Conservation (phyloP, 2,113 vertebrate genomes). For the Callionymus lyra region DNA sequence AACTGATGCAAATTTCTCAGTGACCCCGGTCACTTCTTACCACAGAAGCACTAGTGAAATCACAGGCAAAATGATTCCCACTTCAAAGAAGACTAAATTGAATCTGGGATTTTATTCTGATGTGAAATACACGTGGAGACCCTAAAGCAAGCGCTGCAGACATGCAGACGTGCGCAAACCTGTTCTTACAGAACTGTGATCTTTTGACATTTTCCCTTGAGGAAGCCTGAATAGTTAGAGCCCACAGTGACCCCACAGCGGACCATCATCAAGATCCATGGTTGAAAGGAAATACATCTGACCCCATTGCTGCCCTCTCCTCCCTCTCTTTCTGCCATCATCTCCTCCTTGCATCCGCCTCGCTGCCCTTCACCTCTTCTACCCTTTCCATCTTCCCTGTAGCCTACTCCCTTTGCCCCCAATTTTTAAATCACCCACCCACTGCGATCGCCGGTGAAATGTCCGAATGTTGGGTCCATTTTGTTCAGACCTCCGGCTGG, state of each 20-base stretch:
- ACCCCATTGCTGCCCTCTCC: conserved; percentile 45
- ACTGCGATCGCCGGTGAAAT: neutral
- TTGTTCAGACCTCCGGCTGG: conserved; percentile 7
- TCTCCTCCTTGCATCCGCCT: conserved; percentile 27
- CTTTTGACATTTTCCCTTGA: conserved; percentile 34
- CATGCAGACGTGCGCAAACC: conserved; percentile 3
- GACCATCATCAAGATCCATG: conserved; percentile 41
- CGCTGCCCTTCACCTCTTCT: conserved; percentile 32
- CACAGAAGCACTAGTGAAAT: conserved; percentile 6
- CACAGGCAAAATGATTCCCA: conserved; percentile 20
- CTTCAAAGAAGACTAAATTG: conserved; percentile 43
- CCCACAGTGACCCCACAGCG: conserved; percentile 32
- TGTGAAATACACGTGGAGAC: conserved; percentile 45
- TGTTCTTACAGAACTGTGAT: conserved; percentile 23
- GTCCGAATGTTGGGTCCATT: neutral
- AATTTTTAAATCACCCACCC: neutral
- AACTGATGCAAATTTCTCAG: conserved; percentile 35
- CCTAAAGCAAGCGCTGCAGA: conserved; percentile 19
- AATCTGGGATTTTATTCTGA: conserved; percentile 47
- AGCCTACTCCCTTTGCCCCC: conserved; percentile 12
- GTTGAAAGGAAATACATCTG: conserved; percentile 52
- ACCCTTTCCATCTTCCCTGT: conserved; percentile 10
- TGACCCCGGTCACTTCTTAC: conserved; percentile 23
- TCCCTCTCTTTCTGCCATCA: conserved; percentile 15
- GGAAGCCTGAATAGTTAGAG: conserved; percentile 27